Percentiles rank a stretch among this genome's conserved stretches.
These are phyloP conservation scores for Netelia virgata DNA, from an alignment of 2,888 invertebrate species.

Conservation along the genomic window DNA sequence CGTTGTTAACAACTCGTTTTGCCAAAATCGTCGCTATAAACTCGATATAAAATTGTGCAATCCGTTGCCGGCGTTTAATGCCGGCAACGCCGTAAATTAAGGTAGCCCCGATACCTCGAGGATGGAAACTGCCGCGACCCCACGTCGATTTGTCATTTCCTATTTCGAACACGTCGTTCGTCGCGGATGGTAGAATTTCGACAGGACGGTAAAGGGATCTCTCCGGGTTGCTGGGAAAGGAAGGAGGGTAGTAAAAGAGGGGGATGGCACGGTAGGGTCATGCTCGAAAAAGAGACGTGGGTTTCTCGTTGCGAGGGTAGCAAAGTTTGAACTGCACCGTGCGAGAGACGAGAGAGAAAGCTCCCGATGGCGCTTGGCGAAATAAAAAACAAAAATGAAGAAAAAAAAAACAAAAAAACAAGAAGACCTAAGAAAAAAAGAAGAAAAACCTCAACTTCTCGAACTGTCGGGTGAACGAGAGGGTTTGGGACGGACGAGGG, in stretches of 20 bases:
- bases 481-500: not conserved
- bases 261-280: slow-evolving; percentile 14
- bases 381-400: not conserved
- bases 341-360: slow-evolving; percentile 44
- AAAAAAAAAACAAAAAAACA: too few species aligned
- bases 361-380: slow-evolving; percentile 48
- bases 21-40: slow-evolving; percentile 11
- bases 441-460: slow-evolving; percentile 66
- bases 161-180: slow-evolving; percentile 77
- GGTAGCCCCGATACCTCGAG: slow-evolving; percentile 31
- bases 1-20: not conserved
- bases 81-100: slow-evolving; percentile 60
- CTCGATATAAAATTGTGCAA: slow-evolving; percentile 55
- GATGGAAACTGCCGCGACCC: slow-evolving; percentile 63
- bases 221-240: not conserved
- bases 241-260: not conserved
- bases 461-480: slow-evolving; percentile 50
- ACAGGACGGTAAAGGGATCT: slow-evolving; percentile 1
- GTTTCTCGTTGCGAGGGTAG: slow-evolving; percentile 58
- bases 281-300: slow-evolving; percentile 44
- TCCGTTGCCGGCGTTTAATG: slow-evolving; percentile 63
- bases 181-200: slow-evolving; percentile 69
- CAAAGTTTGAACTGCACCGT: slow-evolving; percentile 69
- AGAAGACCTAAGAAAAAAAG: too few species aligned
- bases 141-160: slow-evolving; percentile 75